Evolutionary conservation across 2,113 vertebrate genomes (phyloP).

Genomic region (Arvicanthis niloticus): DNA sequence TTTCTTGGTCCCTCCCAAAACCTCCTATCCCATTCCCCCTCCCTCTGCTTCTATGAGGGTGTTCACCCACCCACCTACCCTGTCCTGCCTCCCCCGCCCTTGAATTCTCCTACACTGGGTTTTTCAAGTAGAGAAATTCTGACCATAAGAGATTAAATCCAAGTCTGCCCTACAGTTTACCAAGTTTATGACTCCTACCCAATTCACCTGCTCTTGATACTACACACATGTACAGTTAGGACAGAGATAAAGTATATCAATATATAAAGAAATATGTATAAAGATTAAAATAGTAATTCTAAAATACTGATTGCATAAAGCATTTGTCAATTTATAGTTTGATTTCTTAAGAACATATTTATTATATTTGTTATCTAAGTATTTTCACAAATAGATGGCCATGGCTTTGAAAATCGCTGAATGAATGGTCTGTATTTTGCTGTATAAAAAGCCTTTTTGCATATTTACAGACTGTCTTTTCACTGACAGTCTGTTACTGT

Average conservation of each 20-base stretch:
- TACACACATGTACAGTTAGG: not conserved
- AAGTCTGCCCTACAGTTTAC: not conserved
- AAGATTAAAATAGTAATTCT: not conserved
- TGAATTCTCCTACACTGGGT: not conserved
- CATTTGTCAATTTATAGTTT: not conserved
- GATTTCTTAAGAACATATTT: not conserved
- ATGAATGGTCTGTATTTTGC: not conserved
- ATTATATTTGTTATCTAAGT: not conserved
- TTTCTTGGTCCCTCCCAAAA: no score
- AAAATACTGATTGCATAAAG: not conserved
- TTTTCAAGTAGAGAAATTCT: not conserved
- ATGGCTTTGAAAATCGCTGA: not conserved
- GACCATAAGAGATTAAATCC: not conserved
- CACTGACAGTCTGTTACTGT: no score
- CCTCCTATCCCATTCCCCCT: no score
- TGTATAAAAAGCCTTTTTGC: not conserved
- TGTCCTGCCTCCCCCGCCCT: no score
- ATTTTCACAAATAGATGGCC: not conserved
- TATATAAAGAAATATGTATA: not conserved
- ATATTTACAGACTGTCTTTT: not conserved
- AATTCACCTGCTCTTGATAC: not conserved
- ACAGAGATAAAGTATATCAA: not conserved
- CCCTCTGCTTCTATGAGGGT: no score
- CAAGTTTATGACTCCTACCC: fast-evolving
- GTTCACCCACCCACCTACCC: no score